Evolutionary conservation across 2,113 vertebrate species (phyloP).

Genomic region (Neopipo cinnamomea): DNA sequence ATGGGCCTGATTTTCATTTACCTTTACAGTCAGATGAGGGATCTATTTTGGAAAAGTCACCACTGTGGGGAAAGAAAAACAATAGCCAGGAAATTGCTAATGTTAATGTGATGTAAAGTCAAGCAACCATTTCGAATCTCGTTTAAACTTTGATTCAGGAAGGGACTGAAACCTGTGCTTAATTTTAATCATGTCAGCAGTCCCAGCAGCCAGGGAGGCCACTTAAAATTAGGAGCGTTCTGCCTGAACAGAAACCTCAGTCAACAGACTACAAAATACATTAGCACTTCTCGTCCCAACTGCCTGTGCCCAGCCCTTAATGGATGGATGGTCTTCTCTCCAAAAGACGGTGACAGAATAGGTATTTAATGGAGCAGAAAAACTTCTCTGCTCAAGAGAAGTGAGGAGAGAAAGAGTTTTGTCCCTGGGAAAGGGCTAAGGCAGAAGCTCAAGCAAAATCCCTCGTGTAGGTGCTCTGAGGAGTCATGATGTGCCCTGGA

Average conservation of each 20-base stretch:
- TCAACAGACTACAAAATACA: slow-evolving; percentile 51
- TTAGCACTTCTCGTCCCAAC: background rate
- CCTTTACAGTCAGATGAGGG: slow-evolving; percentile 55
- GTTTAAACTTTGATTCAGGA: slow-evolving; percentile 61
- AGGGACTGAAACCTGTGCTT: slow-evolving; percentile 37
- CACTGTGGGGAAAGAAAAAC: slow-evolving; percentile 61
- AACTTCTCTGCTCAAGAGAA: background rate
- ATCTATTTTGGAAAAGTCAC: slow-evolving; percentile 66
- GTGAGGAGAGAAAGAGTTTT: background rate
- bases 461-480: background rate
- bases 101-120: slow-evolving; percentile 61
- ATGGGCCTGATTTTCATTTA: slow-evolving; percentile 57
- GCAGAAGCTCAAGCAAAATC: background rate
- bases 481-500: rapidly evolving
- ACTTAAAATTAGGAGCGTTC: slow-evolving; percentile 12
- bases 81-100: slow-evolving; percentile 65
- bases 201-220: slow-evolving; percentile 27
- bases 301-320: background rate
- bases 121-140: slow-evolving; percentile 61
- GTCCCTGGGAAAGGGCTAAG: background rate
- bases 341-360: background rate
- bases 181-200: slow-evolving; percentile 56
- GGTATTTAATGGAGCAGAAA: background rate
- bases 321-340: slow-evolving; percentile 54
- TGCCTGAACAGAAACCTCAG: slow-evolving; percentile 6